Conservation (phyloP, 2,888 invertebrate genomes). For the Melanotus villosus region DNA sequence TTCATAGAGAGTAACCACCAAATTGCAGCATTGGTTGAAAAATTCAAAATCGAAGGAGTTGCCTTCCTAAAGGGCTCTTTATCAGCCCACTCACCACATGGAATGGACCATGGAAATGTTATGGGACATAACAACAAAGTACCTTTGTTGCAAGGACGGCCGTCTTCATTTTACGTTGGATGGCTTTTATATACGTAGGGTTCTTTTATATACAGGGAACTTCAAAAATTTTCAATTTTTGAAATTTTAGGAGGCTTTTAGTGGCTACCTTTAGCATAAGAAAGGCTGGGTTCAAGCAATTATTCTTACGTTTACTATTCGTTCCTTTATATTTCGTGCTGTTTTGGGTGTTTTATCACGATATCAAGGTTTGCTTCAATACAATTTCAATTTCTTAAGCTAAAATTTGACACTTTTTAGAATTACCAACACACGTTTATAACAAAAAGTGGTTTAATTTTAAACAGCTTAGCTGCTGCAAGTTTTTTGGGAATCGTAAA, state of each 20-base stretch:
- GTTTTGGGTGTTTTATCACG: constrained; percentile 84
- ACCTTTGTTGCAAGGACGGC: constrained; percentile 82
- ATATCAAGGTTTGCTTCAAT: constrained; percentile 70
- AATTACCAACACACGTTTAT: constrained; percentile 80
- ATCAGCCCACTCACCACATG: constrained; percentile 71
- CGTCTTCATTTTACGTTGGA: constrained; percentile 78
- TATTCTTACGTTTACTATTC: constrained; percentile 81
- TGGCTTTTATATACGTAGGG: constrained; percentile 79
- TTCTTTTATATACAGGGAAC: constrained; percentile 72
- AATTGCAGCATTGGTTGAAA: constrained; percentile 91
- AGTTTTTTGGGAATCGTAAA: constrained; percentile 80
- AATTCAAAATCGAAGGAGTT: constrained; percentile 90
- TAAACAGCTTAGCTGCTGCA: constrained; percentile 78
- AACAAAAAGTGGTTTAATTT: constrained; percentile 79
- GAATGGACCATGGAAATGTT: constrained; percentile 68
- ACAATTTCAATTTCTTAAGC: neutral
- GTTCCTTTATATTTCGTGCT: constrained; percentile 84
- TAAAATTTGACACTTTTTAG: constrained; percentile 61
- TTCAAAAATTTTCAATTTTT: neutral
- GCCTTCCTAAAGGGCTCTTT: constrained; percentile 77
- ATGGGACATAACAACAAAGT: constrained; percentile 75
- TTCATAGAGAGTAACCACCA: constrained; percentile 95
- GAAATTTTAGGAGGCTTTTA: constrained; percentile 77
- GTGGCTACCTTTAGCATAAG: constrained; percentile 86
- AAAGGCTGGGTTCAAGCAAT: constrained; percentile 80